Evolutionary conservation across 1,140 invertebrate species (phyloP).

Genomic region (Varroa destructor): DNA sequence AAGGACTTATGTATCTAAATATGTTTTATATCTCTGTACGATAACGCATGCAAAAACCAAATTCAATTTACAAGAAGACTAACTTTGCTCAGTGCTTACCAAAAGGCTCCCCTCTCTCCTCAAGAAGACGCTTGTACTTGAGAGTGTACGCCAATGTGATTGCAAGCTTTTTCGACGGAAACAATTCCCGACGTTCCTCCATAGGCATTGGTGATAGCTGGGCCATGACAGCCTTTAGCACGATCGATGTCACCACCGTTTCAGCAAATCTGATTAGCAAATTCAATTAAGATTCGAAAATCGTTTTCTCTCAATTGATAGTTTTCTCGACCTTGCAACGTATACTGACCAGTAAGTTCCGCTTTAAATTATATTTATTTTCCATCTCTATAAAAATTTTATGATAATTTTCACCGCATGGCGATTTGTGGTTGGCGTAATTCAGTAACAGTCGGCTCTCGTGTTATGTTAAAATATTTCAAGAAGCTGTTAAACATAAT

Average conservation of each 20-base stretch:
- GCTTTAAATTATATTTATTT: no score
- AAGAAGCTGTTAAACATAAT: no score
- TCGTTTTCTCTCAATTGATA: no score
- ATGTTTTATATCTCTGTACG: background rate
- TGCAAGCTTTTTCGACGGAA: background rate
- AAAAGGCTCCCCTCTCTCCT: background rate
- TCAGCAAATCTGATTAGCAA: constrained; percentile 9
- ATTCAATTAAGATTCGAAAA: background rate
- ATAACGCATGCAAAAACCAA: background rate
- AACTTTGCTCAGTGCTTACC: background rate
- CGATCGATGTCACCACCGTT: constrained; percentile 2
- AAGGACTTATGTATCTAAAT: background rate
- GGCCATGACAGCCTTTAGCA: constrained; percentile 6
- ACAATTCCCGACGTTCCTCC: background rate
- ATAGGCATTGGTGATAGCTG: constrained; percentile 12
- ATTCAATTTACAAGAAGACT: background rate
- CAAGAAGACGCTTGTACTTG: constrained; percentile 1
- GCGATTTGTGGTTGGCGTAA: no score
- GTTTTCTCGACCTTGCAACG: no score
- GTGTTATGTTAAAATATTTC: no score
- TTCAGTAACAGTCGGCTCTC: no score
- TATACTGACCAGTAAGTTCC: no score
- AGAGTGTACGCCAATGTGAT: background rate
- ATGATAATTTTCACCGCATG: no score
- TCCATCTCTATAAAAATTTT: no score